Percentiles rank a stretch among this genome's conserved stretches.
Conservation (phyloP, 2,888 invertebrate species). For the Eristalinus sepulchralis region DNA sequence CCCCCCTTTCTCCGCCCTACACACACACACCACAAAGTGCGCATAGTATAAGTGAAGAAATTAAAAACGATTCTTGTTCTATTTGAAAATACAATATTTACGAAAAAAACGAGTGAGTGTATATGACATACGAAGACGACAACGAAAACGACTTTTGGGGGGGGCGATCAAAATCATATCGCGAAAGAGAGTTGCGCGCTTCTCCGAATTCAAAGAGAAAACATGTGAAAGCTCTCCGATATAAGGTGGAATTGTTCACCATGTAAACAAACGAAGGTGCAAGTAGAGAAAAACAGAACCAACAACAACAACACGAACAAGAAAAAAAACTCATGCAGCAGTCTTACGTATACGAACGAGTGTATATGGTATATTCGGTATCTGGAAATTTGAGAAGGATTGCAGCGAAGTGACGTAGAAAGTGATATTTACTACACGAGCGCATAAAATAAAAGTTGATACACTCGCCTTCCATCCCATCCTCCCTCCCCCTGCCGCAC, state of each 20-base stretch:
- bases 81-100: neutral
- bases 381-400: slow-evolving; percentile 4
- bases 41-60: slow-evolving; percentile 11
- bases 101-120: neutral
- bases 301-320: neutral
- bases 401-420: neutral
- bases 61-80: neutral
- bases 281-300: neutral
- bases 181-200: slow-evolving; percentile 15
- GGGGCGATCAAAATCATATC: neutral
- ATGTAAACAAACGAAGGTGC: slow-evolving; percentile 60
- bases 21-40: neutral
- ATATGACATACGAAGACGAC: neutral
- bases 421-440: neutral
- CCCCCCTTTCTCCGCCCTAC: neutral
- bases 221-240: slow-evolving; percentile 35
- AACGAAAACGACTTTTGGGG: neutral
- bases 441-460: neutral
- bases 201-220: neutral
- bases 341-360: neutral
- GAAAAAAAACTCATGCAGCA: neutral
- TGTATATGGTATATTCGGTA: slow-evolving; percentile 6
- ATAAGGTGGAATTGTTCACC: slow-evolving; percentile 26
- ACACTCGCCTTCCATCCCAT: neutral
- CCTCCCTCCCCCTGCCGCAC: too few species aligned